Base-by-base conservation (phyloP, 2,113 vertebrate species). In the Myocastor coypus region DNA sequence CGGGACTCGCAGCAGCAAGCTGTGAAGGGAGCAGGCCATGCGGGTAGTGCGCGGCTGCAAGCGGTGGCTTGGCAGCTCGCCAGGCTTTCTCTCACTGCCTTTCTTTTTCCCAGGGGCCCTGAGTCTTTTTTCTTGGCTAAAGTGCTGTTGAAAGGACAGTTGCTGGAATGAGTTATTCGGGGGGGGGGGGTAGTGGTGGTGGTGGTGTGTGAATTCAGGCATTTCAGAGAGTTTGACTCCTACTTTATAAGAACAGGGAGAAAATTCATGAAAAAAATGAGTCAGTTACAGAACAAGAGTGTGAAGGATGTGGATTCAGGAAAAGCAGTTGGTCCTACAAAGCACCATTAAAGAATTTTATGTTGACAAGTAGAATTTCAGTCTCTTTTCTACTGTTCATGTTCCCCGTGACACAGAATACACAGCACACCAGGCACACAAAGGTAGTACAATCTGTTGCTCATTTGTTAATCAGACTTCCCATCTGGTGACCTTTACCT, bases 361-460 rank as follows among this genome's bases (percentile, higher is more conserved):
- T 14, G 20, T 2, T 30, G 55, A 55, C 0, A 0, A n/a, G 2
- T 6, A 8, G 10, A 40, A 4, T 5, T 59, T 28, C 34, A 0
- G 28, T 4, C 40, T 83, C 0, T 37, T 26, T 61, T n/a, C 4
- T 32, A 9, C 55, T 73, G 0, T 0, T 6, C 12, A 46, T 0
- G 1, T 0, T 81, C 75, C n/a, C 9, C 17, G 32, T 12, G 9
- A 28, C 20, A 59, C 1, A 61, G 50, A 40, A 46, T 3, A 11
- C 1, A 7, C 5, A 6, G 14, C 46, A 82, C 6, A 4, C 16
- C 2, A 42, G 64, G 57, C 50, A 37, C 37, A 22, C 10, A 9
- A 1, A 26, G 2, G 8, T 6, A 63, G 32, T 30, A 20, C 8
- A 71, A 69, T 19, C 11, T 46, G 52, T 24, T 34, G 0, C 24